Percentiles rank a stretch among this genome's conserved stretches.
phyloP scores from a whole-genome alignment of 2,797 vertebrate genomes.

The Hafferia zeledoni region DNA sequence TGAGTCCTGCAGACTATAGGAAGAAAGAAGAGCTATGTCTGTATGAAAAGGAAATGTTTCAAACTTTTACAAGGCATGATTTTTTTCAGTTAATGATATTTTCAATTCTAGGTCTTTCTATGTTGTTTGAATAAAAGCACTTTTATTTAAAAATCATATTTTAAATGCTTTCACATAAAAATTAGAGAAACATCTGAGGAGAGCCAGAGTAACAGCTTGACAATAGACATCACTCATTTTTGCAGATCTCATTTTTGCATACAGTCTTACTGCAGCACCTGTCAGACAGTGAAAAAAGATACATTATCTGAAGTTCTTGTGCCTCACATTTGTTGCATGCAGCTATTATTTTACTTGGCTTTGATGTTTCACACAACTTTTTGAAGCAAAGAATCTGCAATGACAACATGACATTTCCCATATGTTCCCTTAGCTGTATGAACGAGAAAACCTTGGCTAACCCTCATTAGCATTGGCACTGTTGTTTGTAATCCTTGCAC shows the following conservation, averaged over 20 bases:
- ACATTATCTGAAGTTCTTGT: background rate
- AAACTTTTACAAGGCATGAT: background rate
- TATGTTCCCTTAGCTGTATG: slow-evolving; percentile 18
- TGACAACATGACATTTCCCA: slow-evolving; percentile 43
- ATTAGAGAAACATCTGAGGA: background rate
- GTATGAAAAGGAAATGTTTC: background rate
- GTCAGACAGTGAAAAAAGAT: background rate
- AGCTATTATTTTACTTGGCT: slow-evolving; percentile 40
- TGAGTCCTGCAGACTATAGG: background rate
- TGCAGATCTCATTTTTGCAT: background rate
- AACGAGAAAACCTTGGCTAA: slow-evolving; percentile 43
- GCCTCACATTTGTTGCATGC: background rate
- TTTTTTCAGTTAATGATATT: slow-evolving; percentile 10
- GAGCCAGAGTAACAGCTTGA: slow-evolving; percentile 4
- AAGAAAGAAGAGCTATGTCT: background rate
- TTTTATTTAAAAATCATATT: background rate
- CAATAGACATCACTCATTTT: background rate
- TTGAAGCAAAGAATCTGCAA: slow-evolving; percentile 29
- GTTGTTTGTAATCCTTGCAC: background rate
- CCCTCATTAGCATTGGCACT: slow-evolving; percentile 10
- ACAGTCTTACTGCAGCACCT: background rate
- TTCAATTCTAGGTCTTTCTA: background rate
- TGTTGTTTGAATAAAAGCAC: background rate
- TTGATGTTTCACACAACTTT: slow-evolving; percentile 46
- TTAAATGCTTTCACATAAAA: background rate